Evolutionary conservation across 2,888 invertebrate species (phyloP), one percentile per base, ranked within the genome.

Genomic region (Operophtera brumata): DNA sequence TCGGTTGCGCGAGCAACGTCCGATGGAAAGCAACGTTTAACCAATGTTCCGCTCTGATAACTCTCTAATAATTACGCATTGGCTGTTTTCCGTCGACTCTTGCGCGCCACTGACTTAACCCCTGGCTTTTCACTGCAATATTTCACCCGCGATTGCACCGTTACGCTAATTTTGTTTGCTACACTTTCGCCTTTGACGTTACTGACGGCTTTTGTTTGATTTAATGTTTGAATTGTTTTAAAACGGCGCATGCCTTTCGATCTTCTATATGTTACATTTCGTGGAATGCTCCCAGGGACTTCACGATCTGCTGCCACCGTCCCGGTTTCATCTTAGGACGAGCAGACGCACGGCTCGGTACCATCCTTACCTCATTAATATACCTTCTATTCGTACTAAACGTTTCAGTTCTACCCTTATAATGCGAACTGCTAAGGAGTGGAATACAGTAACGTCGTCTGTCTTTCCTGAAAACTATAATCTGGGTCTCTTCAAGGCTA

Each of bases 11-110:
- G 83, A 86, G 85, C 88, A 87, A 86, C 79, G 87, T 86, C 84
- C 87, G 90, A 88, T 90, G 88, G 89, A 89, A 89, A 90, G 88
- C 86, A 85, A 78, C 84, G 84, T 86, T 90, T 87, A 86, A 84
- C 90, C 87, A 88, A 89, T 89, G 89, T 87, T 86, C 78, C 79
- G 88, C 87, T 89, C 90, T 89, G 84, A 90, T 89, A 87, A 88
- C 84, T 85, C 82, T 86, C 82, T 88, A 88, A 20, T 20, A 20
- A 90, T 88, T 89, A 84, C 84, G 78, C 77, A 69, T 81, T 79
- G 70, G 77, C 79, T 75, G 80, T 87, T 88, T 86, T 84, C 86
- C 86, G 83, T 87, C 82, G 84, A 82, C 85, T 85, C 85, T 85
- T 73, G 76, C 70, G 73, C 71, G 73, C 77, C 80, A 75, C 75